Conservation (phyloP, 1,140 invertebrate species). For the Saccostrea echinata region DNA sequence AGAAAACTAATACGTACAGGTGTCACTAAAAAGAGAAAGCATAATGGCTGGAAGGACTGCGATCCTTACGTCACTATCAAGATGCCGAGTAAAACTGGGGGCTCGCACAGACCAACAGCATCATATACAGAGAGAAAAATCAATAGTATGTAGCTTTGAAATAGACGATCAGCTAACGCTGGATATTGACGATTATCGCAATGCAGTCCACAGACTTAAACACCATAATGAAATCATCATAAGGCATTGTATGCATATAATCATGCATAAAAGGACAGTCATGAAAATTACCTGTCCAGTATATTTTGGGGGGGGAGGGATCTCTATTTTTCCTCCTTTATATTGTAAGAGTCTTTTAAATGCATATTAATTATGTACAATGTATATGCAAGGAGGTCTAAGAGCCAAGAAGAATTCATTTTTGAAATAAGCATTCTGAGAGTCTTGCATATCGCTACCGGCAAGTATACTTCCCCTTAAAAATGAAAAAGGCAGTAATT, state of each 20-base stretch:
- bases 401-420: too few species aligned
- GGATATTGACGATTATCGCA: not conserved
- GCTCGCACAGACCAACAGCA: not conserved
- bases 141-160: not conserved
- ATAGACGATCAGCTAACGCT: not conserved
- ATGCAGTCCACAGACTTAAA: not conserved
- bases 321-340: too few species aligned
- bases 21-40: slow-evolving; percentile 27
- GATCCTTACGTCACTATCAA: not conserved
- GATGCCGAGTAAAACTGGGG: not conserved
- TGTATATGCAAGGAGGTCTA: too few species aligned
- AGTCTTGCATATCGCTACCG: too few species aligned
- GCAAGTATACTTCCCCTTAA: too few species aligned
- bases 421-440: too few species aligned
- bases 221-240: not conserved
- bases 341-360: too few species aligned
- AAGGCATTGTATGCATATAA: not conserved
- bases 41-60: slow-evolving; percentile 2
- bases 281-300: too few species aligned
- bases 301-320: too few species aligned
- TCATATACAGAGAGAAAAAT: slow-evolving; percentile 19
- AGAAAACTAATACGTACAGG: slow-evolving; percentile 22
- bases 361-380: too few species aligned
- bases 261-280: too few species aligned
- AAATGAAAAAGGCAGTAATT: too few species aligned